Evolutionary conservation across 2,888 invertebrate species (phyloP).

Genomic region (Temnothorax ravouxi): DNA sequence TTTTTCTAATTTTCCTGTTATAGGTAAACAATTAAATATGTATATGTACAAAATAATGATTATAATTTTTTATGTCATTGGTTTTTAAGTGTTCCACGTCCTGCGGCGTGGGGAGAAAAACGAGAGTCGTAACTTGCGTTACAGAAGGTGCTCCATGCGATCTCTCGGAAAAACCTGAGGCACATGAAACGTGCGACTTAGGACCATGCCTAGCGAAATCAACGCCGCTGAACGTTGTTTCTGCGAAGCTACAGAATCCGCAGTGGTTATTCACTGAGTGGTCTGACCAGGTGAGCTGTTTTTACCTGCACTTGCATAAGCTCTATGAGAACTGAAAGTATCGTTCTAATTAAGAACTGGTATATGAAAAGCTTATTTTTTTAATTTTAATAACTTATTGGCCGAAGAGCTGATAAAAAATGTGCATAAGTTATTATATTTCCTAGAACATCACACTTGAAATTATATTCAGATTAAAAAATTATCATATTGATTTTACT

Average conservation of each 20-base stretch:
- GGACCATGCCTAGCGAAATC: conserved; percentile 86
- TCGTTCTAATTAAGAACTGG: background rate
- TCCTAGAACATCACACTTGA: background rate
- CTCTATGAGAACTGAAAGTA: background rate
- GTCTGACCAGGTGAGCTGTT: conserved; percentile 85
- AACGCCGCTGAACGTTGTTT: conserved; percentile 49
- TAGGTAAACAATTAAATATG: background rate
- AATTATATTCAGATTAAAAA: background rate
- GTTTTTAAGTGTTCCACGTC: conserved; percentile 89
- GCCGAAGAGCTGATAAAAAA: background rate
- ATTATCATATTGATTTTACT: background rate
- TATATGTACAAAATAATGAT: too few species aligned
- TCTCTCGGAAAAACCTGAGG: conserved; percentile 84
- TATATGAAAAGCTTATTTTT: background rate
- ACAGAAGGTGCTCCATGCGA: conserved; percentile 73
- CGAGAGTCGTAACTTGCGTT: conserved; percentile 88
- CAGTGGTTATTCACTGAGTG: conserved; percentile 89
- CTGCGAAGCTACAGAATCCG: conserved; percentile 57
- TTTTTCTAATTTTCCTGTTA: background rate
- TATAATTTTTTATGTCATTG: background rate
- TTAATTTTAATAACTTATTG: background rate
- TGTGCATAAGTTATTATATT: background rate
- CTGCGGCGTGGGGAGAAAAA: conserved; percentile 89
- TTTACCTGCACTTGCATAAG: background rate
- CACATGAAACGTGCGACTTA: conserved; percentile 88